These are phyloP conservation scores for Passerculus sandwichensis DNA, from an alignment of 2,797 vertebrate species.

Conservation along the genomic window DNA sequence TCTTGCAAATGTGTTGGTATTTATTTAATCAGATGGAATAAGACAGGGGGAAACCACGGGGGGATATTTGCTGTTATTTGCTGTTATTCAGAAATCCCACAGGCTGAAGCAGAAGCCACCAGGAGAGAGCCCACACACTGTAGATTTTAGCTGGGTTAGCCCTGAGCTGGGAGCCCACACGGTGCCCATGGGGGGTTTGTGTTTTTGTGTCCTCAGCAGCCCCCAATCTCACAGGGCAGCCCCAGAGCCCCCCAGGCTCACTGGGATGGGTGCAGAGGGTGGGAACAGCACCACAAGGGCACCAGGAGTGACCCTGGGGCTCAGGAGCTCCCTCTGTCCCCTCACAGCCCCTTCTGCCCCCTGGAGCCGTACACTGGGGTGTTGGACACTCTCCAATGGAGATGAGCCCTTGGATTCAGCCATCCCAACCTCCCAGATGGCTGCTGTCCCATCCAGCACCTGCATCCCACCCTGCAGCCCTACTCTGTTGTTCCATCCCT, in stretches of 20 bases:
- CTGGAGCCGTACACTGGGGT: background rate
- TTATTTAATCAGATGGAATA: conserved; percentile 48
- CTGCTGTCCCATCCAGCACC: background rate
- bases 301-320: fast-evolving
- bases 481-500: background rate
- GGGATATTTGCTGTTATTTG: background rate
- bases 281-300: background rate
- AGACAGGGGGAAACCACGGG: background rate
- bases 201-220: background rate
- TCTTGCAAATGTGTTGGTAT: conserved; percentile 33
- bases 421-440: too few relatives aligned
- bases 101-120: conserved; percentile 19
- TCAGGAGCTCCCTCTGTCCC: background rate
- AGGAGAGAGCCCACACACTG: background rate
- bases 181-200: background rate
- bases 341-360: background rate
- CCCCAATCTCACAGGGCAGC: fast-evolving
- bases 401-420: background rate
- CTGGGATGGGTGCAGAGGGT: background rate
- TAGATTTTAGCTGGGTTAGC: fast-evolving
- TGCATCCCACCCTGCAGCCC: background rate
- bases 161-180: fast-evolving
- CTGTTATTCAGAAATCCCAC: conserved; percentile 12
- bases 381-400: fast-evolving
- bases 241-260: background rate